Base-by-base conservation (phyloP, 2,797 vertebrate genomes). In the Esox masquinongy region DNA sequence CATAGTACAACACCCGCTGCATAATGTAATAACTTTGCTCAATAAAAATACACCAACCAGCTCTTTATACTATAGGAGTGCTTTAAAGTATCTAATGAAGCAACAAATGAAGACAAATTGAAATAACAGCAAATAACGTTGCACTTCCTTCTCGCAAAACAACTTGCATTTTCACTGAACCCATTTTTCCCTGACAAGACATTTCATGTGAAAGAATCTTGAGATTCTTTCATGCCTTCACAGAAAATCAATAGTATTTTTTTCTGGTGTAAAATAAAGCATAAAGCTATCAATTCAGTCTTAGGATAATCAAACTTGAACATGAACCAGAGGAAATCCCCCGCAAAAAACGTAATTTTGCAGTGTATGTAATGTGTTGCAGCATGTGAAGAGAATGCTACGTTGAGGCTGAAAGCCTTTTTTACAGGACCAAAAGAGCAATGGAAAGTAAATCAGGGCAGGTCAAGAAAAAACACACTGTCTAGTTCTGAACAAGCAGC, bases 41-140 rank as follows among this genome's bases (percentile, higher is more conserved):
- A 79, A 82, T 82, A 72, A 73, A 61, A 75, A 83, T 22, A 79
- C 81, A 80, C 79, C 81, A 85, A 85, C 64, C 78, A 78, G 81
- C 74, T 80, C 76, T 78, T 83, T 85, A 71, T 79, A 88, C 83
- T 88, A 90, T 70, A 88, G 91, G 91, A 93, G 92, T 93, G 91
- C 15, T 67, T 29, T 86, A 47, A 47, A 47, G 43, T 81, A 86
- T 68, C 88, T 88, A 89, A 47, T 74, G 77, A 88, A 83, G 84
- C 82, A 88, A 80, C 77, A 87, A 89, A 85, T 68, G 68, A 77
- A 70, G 49, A 74, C 81, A 83, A 84, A 83, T 67, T 67, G 31
- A 67, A 71, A 49, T 71, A 26, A 22, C 17, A 39, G 31, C 17
- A 17, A 59, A 66, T 11, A 64, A n/a, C 17, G 73, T 79, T 78